These are phyloP conservation scores for Microcebus jonahi DNA, from an alignment of 2,113 vertebrate genomes.

Conservation along the genomic window DNA sequence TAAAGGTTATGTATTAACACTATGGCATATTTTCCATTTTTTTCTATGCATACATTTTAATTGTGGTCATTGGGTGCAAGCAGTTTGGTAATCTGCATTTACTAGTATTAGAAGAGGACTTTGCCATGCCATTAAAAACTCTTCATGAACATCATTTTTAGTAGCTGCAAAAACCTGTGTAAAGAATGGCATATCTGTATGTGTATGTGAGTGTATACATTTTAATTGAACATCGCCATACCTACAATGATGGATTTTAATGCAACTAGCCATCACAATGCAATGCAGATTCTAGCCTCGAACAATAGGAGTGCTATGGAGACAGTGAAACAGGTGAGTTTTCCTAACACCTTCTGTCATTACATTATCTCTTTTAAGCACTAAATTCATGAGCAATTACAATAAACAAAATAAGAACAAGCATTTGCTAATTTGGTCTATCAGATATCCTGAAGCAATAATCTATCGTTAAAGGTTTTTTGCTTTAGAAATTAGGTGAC, in stretches of 20 bases:
- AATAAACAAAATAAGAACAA: background rate
- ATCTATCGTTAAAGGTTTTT: background rate
- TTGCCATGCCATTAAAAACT: slow-evolving; percentile 11
- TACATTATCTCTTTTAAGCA: slow-evolving; percentile 35
- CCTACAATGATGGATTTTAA: background rate
- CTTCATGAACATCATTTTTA: background rate
- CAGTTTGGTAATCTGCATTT: slow-evolving; percentile 1
- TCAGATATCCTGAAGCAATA: background rate
- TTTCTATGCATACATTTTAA: background rate
- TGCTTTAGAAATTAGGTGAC: background rate
- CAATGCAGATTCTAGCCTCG: background rate
- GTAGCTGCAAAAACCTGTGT: background rate
- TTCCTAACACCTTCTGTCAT: background rate
- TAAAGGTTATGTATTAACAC: slow-evolving; percentile 35
- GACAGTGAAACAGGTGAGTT: background rate
- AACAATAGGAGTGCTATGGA: background rate
- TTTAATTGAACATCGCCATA: background rate
- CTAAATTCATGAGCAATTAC: background rate
- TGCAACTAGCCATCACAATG: background rate
- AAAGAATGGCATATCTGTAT: background rate
- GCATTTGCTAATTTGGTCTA: background rate
- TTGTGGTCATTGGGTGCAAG: background rate
- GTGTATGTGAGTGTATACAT: background rate
- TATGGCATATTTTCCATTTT: background rate
- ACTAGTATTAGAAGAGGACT: background rate